Evolutionary conservation across 2,888 invertebrate species (phyloP).

Genomic region (Scotopteryx bipunctaria): DNA sequence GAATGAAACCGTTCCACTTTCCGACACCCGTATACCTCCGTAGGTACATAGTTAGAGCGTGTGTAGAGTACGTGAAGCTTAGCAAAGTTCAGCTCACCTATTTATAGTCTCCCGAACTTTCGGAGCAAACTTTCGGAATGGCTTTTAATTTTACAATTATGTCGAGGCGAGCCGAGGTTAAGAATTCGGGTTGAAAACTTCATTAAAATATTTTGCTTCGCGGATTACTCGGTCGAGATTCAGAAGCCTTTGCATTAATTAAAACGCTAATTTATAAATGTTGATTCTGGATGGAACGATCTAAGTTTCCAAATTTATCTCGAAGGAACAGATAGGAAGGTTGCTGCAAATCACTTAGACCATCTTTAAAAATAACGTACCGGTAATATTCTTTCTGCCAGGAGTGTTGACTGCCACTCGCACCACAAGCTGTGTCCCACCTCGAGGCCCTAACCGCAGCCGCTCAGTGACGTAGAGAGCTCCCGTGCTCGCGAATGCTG

Average conservation of each 20-base stretch:
- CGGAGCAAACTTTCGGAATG: conserved; percentile 43
- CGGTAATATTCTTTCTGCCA: conserved; percentile 86
- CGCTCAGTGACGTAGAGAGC: conserved; percentile 86
- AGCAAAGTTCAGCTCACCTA: conserved; percentile 24
- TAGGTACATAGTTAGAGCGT: neutral
- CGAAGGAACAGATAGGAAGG: neutral
- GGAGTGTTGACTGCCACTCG: conserved; percentile 85
- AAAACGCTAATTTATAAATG: conserved; percentile 37
- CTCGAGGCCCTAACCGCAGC: conserved; percentile 85
- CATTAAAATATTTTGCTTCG: conserved; percentile 69
- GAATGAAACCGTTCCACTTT: conserved; percentile 8
- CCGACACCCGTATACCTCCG: neutral
- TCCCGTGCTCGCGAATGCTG: conserved; percentile 86
- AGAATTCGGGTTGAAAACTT: conserved; percentile 57
- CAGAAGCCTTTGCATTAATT: conserved; percentile 39
- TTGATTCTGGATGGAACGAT: conserved; percentile 21
- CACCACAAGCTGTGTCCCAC: conserved; percentile 86
- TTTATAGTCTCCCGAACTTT: conserved; percentile 27
- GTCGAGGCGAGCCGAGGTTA: conserved; percentile 42
- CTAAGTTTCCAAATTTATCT: conserved; percentile 1
- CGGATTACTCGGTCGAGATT: conserved; percentile 53
- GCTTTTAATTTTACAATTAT: conserved; percentile 63
- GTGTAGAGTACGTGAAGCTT: neutral
- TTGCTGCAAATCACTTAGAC: no score
- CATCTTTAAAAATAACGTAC: conserved; percentile 52